Evolutionary conservation across 2,797 vertebrate genomes (phyloP), one percentile per base, ranked within the genome.

Genomic region (Synanceia verrucosa): DNA sequence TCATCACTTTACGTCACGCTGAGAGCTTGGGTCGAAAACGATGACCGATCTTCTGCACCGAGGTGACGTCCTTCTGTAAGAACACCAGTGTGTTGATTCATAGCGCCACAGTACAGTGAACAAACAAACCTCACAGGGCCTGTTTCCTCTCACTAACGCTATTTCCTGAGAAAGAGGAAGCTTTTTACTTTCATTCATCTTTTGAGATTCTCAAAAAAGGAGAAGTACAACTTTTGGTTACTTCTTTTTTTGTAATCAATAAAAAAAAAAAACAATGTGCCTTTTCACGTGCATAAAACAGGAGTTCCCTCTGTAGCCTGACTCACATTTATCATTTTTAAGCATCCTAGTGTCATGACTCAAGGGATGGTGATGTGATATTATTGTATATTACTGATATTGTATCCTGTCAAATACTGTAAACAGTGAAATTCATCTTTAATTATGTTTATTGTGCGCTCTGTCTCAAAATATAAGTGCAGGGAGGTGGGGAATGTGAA

Each of bases 81-180:
- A 82, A 56, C 52, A 70, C 39, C 41, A 64, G 65, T 52, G 66
- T 71, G 67, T 70, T 82, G 71, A 73, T 78, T 76, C 1, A 31
- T 82, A 63, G 72, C 73, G 70, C 70, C 37, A 51, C 62, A 53
- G 75, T 67, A 58, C 51, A 79, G 55, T 66, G 74, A 84, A 73
- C 77, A 76, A 70, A 69, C 58, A 72, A 24, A 51, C 48, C 53
- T 75, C 46, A 50, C 16, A 43, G 23, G 73, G 51, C 44, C 57
- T 23, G 53, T 65, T 89, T 88, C 79, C 83, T 66, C 60, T 73
- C 52, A 60, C 31, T 19, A 19, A 43, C 2, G 58, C 50, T 0
- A 9, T 50, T 79, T 89, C 86, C 87, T 70, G 37, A 70, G 73
- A 89, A 92, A 69, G 68, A 82, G 89, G 90, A 91, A 87, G 72